These are phyloP conservation scores for Siniperca obscura DNA, from an alignment of 2,797 vertebrate species.

Conservation along the genomic window DNA sequence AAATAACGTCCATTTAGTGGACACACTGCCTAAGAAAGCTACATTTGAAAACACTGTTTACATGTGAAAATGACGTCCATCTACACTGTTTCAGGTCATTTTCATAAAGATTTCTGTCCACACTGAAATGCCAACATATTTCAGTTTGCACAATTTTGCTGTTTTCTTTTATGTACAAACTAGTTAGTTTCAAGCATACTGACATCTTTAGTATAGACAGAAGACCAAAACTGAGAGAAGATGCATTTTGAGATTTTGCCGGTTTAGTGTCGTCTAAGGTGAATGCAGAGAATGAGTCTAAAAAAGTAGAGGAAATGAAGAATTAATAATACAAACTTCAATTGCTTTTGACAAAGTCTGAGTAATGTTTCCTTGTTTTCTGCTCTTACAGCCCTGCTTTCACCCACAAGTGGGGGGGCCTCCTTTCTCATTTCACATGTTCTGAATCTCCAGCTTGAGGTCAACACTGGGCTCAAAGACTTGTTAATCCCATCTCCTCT, in stretches of 20 bases:
- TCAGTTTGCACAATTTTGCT: not conserved
- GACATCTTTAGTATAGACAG: not conserved
- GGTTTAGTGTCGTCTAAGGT: not conserved
- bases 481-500: constrained; percentile 42
- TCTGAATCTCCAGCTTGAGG: constrained; percentile 31
- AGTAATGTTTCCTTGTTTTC: constrained; percentile 16
- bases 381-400: constrained; percentile 10
- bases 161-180: not conserved
- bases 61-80: too few relatives aligned
- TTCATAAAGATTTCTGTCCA: not conserved
- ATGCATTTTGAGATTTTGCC: not conserved
- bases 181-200: not conserved
- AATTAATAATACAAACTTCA: not conserved
- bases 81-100: not conserved
- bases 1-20: too few relatives aligned
- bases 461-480: constrained; percentile 24
- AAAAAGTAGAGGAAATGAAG: not conserved
- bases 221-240: not conserved
- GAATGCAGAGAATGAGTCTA: not conserved
- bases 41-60: not conserved
- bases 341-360: not conserved
- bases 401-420: not conserved
- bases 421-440: constrained; percentile 44
- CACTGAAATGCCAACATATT: not conserved
- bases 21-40: not conserved